Base-by-base conservation (phyloP, 2,888 invertebrate genomes). In the Microctonus brassicae region DNA sequence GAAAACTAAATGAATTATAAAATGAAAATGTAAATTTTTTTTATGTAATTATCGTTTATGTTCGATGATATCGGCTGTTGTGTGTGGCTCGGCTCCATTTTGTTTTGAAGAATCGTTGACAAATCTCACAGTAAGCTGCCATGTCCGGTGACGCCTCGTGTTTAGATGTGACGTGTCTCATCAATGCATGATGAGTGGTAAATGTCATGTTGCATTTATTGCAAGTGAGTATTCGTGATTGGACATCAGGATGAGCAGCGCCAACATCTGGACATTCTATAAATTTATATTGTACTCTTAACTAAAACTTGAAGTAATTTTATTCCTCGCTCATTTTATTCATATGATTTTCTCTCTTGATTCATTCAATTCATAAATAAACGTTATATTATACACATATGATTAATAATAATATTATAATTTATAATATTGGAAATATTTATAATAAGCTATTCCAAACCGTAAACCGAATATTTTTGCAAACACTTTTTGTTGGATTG, bases 51-150 rank as follows among this genome's bases (percentile, higher is more conserved):
- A 26, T 20, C 13, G 70, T 73, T 75, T 55, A 81, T 33, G 78
- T 78, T 73, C 80, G 81, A 70, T 84, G 84, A 72, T 83, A 85
- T 76, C 81, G 80, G 72, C 83, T 84, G 70, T 81, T 85, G 73
- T 85, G 84, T 33, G 84, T 85, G 10, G 85, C 83, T 62, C 81
- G 74, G 64, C 84, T 85, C 84, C 84, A 85, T 62, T 85, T 85
- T 7, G 84, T 85, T 74, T 85, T 85, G 77, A 85, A 85, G 74
- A 75, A 80, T 64, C 83, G 79, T 60, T 82, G 78, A 58, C 84
- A 85, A 72, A 82, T 81, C 62, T 71, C 75, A 72, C 85, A 84
- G 73, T 78, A 82, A 66, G 81, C 83, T 20, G 82, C 78, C 10
- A 78, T 75, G 29, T 77, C 76, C 22, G 79, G 79, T 26, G 80